Percentiles rank a stretch among this genome's conserved stretches.
These are phyloP conservation scores for Aulostomus chinensis DNA, from an alignment of 2,797 vertebrate genomes.

Conservation along the genomic window DNA sequence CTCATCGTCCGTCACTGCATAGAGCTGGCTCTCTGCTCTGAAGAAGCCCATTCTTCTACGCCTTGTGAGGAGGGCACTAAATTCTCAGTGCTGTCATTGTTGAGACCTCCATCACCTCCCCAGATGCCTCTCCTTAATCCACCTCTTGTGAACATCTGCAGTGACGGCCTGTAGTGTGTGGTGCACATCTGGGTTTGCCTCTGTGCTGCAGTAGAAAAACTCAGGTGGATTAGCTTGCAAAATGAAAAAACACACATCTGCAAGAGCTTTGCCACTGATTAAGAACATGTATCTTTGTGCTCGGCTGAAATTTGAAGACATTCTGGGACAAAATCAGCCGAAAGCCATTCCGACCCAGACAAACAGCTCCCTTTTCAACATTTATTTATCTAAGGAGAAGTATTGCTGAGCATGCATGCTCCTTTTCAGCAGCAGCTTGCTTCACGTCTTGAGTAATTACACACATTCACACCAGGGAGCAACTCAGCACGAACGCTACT, in stretches of 20 bases:
- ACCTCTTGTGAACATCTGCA: conserved; percentile 53
- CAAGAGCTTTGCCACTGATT: conserved; percentile 33
- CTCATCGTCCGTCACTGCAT: conserved; percentile 64
- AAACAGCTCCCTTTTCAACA: conserved; percentile 13
- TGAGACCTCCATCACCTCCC: conserved; percentile 57
- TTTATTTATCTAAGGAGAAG: conserved; percentile 19
- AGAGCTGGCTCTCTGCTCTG: conserved; percentile 45
- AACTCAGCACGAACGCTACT: conserved; percentile 24
- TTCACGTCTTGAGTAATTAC: conserved; percentile 27
- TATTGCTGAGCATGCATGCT: conserved; percentile 22
- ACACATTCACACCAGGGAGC: conserved; percentile 24
- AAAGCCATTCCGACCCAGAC: not conserved
- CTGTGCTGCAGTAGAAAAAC: conserved; percentile 15
- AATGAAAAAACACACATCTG: conserved; percentile 41
- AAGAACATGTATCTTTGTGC: conserved; percentile 40
- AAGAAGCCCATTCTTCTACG: conserved; percentile 62
- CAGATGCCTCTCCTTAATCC: conserved; percentile 39
- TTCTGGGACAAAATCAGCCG: conserved; percentile 10
- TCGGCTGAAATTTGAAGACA: conserved; percentile 18
- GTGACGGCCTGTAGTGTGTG: conserved; percentile 1
- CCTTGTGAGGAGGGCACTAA: conserved; percentile 36
- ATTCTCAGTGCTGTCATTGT: conserved; percentile 50
- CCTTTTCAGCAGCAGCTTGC: conserved; percentile 15
- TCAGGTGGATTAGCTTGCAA: conserved; percentile 34
- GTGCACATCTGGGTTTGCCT: conserved; percentile 21